A percentile compares a stretch with the other conserved stretches of the same genome.
phyloP scores from a whole-genome alignment of 92 coral and sea anemone genomes.

The Pocillopora grandis region DNA sequence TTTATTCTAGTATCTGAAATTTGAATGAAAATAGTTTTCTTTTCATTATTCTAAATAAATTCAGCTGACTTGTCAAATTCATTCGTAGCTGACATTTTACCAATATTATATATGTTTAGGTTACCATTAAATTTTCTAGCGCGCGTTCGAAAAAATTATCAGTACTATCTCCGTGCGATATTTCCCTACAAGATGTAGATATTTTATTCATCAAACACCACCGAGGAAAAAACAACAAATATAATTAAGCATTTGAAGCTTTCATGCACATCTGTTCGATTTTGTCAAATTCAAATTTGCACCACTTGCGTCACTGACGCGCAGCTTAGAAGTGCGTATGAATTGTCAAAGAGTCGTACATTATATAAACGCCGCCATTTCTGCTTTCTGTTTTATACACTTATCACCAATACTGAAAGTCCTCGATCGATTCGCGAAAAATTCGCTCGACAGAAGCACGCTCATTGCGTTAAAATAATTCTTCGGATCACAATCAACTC shows the following conservation, averaged over 20 bases:
- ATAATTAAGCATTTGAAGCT: conserved; percentile 15
- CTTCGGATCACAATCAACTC: background rate
- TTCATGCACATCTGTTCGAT: conserved; percentile 20
- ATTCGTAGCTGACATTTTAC: background rate
- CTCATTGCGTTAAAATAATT: background rate
- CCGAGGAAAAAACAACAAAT: background rate
- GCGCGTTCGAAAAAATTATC: background rate
- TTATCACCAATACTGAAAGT: background rate
- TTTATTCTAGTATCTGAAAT: background rate
- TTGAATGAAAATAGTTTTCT: background rate
- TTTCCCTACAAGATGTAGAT: background rate
- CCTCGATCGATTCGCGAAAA: background rate
- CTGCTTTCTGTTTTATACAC: background rate
- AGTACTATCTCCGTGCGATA: background rate
- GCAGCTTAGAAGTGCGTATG: background rate
- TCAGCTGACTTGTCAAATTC: background rate
- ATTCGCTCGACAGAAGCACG: background rate
- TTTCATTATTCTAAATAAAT: background rate
- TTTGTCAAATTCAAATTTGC: conserved; percentile 41
- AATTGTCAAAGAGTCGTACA: conserved; percentile 26
- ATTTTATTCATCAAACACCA: background rate
- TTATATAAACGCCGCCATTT: conserved; percentile 12
- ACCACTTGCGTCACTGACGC: conserved; percentile 29
- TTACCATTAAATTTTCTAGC: background rate
- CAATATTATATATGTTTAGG: background rate